Base-by-base conservation (phyloP, 2,113 vertebrate species). In the Zootoca vivipara region DNA sequence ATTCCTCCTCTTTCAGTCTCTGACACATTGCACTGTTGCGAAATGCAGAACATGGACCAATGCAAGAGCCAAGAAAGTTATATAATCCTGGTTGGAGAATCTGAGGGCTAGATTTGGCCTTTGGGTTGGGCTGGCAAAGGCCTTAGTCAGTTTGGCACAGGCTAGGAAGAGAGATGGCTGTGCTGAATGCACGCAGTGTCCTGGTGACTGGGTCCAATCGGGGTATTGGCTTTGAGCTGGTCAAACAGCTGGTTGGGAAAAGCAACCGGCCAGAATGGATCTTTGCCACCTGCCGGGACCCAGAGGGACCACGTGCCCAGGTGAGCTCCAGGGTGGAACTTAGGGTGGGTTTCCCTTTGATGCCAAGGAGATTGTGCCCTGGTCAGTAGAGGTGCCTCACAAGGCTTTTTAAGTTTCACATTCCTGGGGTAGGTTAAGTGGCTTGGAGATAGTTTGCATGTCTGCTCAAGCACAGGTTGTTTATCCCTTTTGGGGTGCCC, bases 271-370 rank as follows among this genome's bases (percentile, higher is more conserved):
- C 95, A 0, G 10, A 74, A n/a, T 93, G 92, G 91, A 89, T 97
- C 82, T 96, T 97, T 24, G 96, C 93, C n/a, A 91, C 90, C 0
- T 96, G 96, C 87, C 93, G 95, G 87, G 93, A 96, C 78, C 95
- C 95, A 30, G 87, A 88, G 9, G 95, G 93, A 65, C 75, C 91
- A 9, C 75, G 75, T 74, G 94, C 91, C 10, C 89, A 96, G 96
- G 95, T 96, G 88, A 83, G 90, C 33, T 5, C 33, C 28, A 18
- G 7, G 64, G n/a, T 46, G 24, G 35, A 58, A 28, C 26, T 30
- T 12, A 30, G 3, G 2, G 30, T 28, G 69, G 69, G 30, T 4
- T 70, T 70, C 30, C 26, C 69, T 70, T 30, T 26, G 35, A 18
- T 86, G 74, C 73, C 24, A 26, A 22, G 35, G 38, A 5, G 22